A percentile compares a stretch with the other conserved stretches of the same genome.
phyloP scores from a whole-genome alignment of 2,113 vertebrate species.

The Mustela lutreola region DNA sequence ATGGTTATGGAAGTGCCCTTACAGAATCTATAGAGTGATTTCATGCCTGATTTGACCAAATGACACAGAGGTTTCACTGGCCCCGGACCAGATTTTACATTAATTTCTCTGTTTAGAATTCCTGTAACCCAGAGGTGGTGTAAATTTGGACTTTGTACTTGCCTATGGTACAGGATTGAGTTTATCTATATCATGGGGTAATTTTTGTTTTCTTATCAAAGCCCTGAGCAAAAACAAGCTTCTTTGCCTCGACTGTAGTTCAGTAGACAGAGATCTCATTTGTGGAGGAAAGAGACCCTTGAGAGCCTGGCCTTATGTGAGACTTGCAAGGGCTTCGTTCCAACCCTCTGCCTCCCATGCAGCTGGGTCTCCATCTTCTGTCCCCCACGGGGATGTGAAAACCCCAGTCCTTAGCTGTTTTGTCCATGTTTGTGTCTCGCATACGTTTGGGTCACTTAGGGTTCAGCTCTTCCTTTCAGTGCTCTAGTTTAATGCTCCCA shows the following conservation, averaged over 20 bases:
- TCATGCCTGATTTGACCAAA: neutral
- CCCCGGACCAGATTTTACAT: neutral
- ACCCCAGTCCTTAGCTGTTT: neutral
- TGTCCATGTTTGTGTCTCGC: neutral
- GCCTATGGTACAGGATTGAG: neutral
- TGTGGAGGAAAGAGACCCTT: neutral
- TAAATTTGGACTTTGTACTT: neutral
- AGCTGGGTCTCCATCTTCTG: neutral
- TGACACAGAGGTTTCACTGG: neutral
- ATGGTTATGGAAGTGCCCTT: neutral
- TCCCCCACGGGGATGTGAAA: rapidly evolving
- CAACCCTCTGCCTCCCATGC: rapidly evolving
- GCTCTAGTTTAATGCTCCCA: neutral
- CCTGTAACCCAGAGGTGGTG: neutral
- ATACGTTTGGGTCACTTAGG: neutral
- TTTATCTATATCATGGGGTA: neutral
- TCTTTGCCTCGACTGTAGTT: neutral
- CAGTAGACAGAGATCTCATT: neutral
- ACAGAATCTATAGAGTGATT: neutral
- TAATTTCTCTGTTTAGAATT: neutral
- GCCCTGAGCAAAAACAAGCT: neutral
- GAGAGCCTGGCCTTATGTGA: neutral
- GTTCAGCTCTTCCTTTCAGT: neutral
- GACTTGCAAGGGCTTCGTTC: neutral
- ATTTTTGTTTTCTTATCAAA: neutral